Base-by-base conservation (phyloP, 1,140 invertebrate species). In the Temnothorax curvispinosus region DNA sequence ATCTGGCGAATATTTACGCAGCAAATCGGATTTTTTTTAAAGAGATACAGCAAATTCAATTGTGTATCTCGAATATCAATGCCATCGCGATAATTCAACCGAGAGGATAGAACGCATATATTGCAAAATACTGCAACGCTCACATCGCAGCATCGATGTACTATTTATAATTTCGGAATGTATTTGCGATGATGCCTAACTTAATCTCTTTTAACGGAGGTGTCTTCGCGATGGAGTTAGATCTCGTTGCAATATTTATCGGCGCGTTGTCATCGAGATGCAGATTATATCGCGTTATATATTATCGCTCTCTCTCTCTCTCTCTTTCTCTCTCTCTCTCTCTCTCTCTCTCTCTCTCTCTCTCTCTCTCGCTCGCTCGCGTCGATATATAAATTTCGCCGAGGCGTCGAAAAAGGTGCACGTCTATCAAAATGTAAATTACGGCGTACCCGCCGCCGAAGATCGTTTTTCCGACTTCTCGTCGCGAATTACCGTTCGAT, bases 371-470 rank as follows among this genome's bases (percentile, higher is more conserved):
- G 1, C 1, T n/a, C n/a, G 27, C 15, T 50, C 47, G 64, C 62
- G 60, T 1, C 13, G 13, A 35, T 15, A 60, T 52, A 84, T 74
- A 75, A 84, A 84, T 84, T 75, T 60, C 35, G 27, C n/a, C 54
- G 41, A 54, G 78, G 41, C 27, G 5, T 80, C 35, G 64, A 41
- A 27, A 44, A 60, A 84, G 69, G 54, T 32, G 41, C 69, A 56
- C 69, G 54, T 84, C 69, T 84, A 84, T 84, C 80, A 84, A 84
- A 84, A 84, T 84, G 80, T 32, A 84, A 84, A 84, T 84, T 84
- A 74, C 80, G n/a, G n/a, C 47, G 7, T 35, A n/a, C 32, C 27
- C 44, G 67, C 54, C 27, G 18, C 7, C 18, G 54, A 74, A 50
- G 80, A 84, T 75, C 80, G 54, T 84, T 84, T 84, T 84, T 84